These are phyloP conservation scores for Psittacula derbiana DNA, from an alignment of 2,797 vertebrate species.

Conservation along the genomic window DNA sequence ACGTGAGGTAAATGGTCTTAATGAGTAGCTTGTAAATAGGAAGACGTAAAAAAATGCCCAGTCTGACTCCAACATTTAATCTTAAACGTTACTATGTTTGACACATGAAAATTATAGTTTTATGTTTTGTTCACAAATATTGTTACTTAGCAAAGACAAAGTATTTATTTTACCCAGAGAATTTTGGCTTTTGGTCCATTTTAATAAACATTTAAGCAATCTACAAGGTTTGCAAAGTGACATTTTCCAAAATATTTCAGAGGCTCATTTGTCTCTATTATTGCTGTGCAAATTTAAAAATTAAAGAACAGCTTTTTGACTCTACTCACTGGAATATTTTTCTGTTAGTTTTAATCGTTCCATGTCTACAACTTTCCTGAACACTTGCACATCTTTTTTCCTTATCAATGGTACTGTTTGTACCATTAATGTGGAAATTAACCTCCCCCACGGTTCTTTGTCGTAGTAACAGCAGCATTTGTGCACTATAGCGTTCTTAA, in stretches of 20 bases:
- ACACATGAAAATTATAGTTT: constrained; percentile 58
- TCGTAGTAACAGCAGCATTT: background rate
- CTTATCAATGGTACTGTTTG: background rate
- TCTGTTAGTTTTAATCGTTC: background rate
- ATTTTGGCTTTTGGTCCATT: constrained; percentile 65
- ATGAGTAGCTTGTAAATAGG: constrained; percentile 66
- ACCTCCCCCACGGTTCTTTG: background rate
- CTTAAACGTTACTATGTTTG: constrained; percentile 56
- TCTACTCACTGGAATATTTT: background rate
- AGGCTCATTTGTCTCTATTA: constrained; percentile 8
- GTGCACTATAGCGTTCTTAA: background rate
- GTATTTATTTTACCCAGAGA: constrained; percentile 57
- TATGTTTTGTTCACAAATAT: constrained; percentile 63
- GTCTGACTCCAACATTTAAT: constrained; percentile 40
- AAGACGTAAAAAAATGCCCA: constrained; percentile 33
- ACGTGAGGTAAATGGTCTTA: constrained; percentile 58
- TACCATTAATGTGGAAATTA: background rate
- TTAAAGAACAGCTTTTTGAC: constrained; percentile 36
- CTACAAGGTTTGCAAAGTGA: constrained; percentile 52
- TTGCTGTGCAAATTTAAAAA: constrained; percentile 34
- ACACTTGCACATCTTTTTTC: background rate
- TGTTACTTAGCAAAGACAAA: constrained; percentile 64
- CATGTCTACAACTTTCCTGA: background rate
- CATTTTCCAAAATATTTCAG: constrained; percentile 60
- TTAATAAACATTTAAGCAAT: constrained; percentile 74